Percentiles rank a stretch among this genome's conserved stretches.
phyloP scores from a whole-genome alignment of 2,113 vertebrate species.

The Ctenodactylus gundi region DNA sequence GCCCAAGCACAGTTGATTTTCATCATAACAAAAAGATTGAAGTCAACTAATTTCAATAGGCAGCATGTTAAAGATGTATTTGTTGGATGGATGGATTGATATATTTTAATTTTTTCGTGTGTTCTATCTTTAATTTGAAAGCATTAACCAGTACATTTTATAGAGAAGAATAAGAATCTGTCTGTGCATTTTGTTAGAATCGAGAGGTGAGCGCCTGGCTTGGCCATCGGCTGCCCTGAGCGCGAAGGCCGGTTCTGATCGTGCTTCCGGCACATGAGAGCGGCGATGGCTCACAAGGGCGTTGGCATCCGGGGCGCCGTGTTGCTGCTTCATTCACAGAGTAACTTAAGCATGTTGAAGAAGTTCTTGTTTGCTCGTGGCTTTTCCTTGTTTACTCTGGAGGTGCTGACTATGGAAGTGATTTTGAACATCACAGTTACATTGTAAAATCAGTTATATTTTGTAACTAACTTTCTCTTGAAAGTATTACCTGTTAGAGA shows the following conservation, averaged over 20 bases:
- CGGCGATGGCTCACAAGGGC: neutral
- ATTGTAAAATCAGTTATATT: conserved; percentile 1
- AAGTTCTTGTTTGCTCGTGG: neutral
- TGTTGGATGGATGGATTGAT: neutral
- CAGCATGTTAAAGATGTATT: neutral
- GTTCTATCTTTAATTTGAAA: conserved; percentile 29
- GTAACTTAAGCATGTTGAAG: neutral
- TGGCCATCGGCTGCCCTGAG: neutral
- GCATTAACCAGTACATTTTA: neutral
- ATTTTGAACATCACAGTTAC: neutral
- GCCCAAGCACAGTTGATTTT: conserved; percentile 13
- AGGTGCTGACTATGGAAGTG: neutral
- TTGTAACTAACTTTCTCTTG: neutral
- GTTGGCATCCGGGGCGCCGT: neutral
- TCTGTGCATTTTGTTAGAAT: neutral
- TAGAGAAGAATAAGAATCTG: neutral
- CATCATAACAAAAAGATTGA: conserved; percentile 8
- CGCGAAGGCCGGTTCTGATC: neutral
- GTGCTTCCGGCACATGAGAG: neutral
- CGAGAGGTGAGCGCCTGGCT: neutral
- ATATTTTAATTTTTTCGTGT: conserved; percentile 38
- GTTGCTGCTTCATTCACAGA: neutral
- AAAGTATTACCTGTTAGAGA: conserved; percentile 3
- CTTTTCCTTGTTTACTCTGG: neutral
- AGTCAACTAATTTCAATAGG: conserved; percentile 17